Evolutionary conservation across 2,888 invertebrate species (phyloP), one percentile per base, ranked within the genome.

Genomic region (Agrochola litura): DNA sequence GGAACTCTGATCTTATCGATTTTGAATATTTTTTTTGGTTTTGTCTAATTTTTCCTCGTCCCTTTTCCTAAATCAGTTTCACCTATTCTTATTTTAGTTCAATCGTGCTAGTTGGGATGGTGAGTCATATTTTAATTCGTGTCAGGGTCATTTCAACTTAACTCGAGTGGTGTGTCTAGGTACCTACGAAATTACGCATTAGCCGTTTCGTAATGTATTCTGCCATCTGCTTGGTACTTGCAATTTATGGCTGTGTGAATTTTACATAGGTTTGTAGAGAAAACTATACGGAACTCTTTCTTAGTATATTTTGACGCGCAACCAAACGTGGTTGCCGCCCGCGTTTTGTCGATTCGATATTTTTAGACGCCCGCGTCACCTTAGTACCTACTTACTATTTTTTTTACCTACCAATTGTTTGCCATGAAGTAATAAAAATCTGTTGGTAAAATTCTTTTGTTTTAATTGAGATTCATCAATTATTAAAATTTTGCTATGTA

Each of bases 61-160:
- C 58, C 54, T 85, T 71, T 76, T 68, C 41, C 14, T 79, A 64
- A 22, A 71, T 76, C 41, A 49, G 63, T 72, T 56, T 65, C 19
- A 76, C 70, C 64, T 46, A 67, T 67, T 30, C 65, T 19, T 76
- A 82, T 60, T 83, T 82, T 49, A 64, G 22, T 41, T 49, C 71
- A 69, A 65, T 78, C 77, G 70, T 43, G 73, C 43, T 73, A 69
- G 63, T 76, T 81, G 41, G 10, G 30, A 25, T 74, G 81, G 78
- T 90, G 90, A 90, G 85, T 90, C 90, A 90, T 85, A 79, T 37
- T 68, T 81, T 80, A 86, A 91, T 90, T 90, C 72, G 86, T 92
- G 92, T 94, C 94, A 94, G 91, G 94, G 94, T 91, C 92, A 89
- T 88, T 77, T 78, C 80, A 88, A 76, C 81, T 77, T 77, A 88